Conservation (phyloP, 2,888 invertebrate species). For the Eupithecia centaureata region DNA sequence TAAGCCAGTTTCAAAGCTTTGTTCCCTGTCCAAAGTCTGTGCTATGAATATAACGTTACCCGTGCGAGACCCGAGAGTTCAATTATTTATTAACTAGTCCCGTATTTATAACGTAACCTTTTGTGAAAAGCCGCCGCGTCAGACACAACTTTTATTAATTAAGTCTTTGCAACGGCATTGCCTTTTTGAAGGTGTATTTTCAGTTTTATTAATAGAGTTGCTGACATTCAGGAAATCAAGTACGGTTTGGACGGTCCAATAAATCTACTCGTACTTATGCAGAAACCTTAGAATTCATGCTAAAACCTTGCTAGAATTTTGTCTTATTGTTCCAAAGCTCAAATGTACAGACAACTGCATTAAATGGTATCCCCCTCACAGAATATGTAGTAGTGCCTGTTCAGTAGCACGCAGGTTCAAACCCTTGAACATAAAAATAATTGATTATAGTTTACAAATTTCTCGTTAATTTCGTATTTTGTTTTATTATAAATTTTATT, state of each 20-base stretch:
- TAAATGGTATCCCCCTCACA: no score
- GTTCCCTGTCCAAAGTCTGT: constrained; percentile 56
- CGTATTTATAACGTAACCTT: constrained; percentile 44
- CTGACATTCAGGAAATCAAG: constrained; percentile 3
- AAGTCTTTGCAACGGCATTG: constrained; percentile 18
- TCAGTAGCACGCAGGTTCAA: no score
- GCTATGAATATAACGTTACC: constrained; percentile 51
- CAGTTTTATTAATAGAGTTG: constrained; percentile 13
- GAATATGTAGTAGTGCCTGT: no score
- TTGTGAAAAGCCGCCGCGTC: constrained; percentile 42
- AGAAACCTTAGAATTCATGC: no score
- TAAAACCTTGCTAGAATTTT: no score
- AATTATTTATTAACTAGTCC: constrained; percentile 43
- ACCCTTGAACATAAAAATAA: no score
- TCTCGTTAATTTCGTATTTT: no score
- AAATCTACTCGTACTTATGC: background rate
- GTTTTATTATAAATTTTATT: no score
- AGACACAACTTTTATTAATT: constrained; percentile 37
- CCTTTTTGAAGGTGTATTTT: background rate
- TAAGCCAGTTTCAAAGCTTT: constrained; percentile 48
- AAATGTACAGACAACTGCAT: no score
- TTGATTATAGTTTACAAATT: no score
- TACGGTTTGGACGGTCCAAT: background rate
- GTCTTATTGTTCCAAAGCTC: no score
- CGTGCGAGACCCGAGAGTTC: constrained; percentile 29